Evolutionary conservation across 2,113 vertebrate species (phyloP).

Genomic region (Notechis scutatus): DNA sequence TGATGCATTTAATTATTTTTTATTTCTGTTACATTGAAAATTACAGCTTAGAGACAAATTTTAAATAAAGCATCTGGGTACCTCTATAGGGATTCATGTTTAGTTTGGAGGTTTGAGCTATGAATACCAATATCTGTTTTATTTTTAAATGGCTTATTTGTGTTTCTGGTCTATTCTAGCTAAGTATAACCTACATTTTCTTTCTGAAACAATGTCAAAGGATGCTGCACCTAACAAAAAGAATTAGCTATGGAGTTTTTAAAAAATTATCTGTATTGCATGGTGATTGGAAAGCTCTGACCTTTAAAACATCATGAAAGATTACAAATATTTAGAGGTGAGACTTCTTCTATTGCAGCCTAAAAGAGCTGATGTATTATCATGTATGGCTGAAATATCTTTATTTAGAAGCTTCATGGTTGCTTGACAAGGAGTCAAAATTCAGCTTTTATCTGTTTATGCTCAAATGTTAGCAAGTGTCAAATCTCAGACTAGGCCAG

Average conservation of each 20-base stretch:
- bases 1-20: background rate
- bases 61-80: background rate
- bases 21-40: background rate
- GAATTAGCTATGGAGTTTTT: constrained; percentile 75
- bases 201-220: constrained; percentile 78
- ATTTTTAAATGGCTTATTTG: constrained; percentile 3
- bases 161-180: constrained; percentile 33
- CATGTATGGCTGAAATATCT: constrained; percentile 70
- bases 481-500: constrained; percentile 65
- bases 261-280: constrained; percentile 73
- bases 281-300: constrained; percentile 82
- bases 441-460: constrained; percentile 65
- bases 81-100: background rate
- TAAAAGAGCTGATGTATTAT: constrained; percentile 79
- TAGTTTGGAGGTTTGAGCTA: background rate
- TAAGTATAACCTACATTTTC: constrained; percentile 69
- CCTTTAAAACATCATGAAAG: constrained; percentile 59
- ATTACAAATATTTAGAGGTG: constrained; percentile 67
- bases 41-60: background rate
- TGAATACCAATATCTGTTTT: constrained; percentile 25
- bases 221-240: constrained; percentile 78
- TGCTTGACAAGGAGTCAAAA: constrained; percentile 60
- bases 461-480: constrained; percentile 65
- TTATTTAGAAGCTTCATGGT: constrained; percentile 65
- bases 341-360: constrained; percentile 67